Conservation (phyloP, 2,797 vertebrate genomes). For the Chromis chromis region DNA sequence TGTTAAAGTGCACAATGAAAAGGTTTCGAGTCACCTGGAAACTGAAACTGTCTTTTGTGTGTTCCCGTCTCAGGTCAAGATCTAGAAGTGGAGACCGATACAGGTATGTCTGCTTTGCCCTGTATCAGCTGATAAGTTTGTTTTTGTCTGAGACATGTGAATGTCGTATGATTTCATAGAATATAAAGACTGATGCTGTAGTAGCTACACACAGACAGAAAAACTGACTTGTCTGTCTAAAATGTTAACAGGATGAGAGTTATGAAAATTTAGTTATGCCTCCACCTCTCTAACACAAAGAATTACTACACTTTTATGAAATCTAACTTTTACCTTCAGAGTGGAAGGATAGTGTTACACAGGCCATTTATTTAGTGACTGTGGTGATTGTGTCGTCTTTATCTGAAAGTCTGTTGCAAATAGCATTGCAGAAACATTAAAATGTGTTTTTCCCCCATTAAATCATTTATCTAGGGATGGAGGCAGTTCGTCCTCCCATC, state of each 20-base stretch:
- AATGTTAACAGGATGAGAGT: no score
- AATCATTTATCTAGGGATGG: slow-evolving; percentile 77
- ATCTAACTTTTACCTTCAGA: neutral
- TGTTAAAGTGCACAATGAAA: neutral
- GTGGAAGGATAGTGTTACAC: no score
- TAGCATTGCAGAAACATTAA: neutral
- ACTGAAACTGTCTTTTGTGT: neutral
- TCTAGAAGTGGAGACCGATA: slow-evolving; percentile 85
- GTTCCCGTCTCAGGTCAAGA: slow-evolving; percentile 76
- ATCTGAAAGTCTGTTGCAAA: neutral
- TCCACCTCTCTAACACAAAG: neutral
- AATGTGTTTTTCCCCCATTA: neutral
- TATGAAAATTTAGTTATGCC: no score
- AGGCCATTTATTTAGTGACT: neutral
- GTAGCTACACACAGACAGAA: neutral
- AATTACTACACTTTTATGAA: neutral
- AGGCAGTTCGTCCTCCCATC: slow-evolving; percentile 85
- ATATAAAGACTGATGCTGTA: neutral
- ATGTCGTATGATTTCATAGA: neutral
- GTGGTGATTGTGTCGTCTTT: no score
- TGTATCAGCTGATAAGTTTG: neutral
- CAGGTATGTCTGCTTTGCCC: slow-evolving; percentile 70
- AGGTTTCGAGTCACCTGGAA: neutral
- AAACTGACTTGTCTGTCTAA: neutral
- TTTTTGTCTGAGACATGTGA: neutral